A percentile compares a stretch with the other conserved stretches of the same genome.
Evolutionary conservation across 1,140 invertebrate genomes (phyloP).

Genomic region (Anoplolepis gracilipes): DNA sequence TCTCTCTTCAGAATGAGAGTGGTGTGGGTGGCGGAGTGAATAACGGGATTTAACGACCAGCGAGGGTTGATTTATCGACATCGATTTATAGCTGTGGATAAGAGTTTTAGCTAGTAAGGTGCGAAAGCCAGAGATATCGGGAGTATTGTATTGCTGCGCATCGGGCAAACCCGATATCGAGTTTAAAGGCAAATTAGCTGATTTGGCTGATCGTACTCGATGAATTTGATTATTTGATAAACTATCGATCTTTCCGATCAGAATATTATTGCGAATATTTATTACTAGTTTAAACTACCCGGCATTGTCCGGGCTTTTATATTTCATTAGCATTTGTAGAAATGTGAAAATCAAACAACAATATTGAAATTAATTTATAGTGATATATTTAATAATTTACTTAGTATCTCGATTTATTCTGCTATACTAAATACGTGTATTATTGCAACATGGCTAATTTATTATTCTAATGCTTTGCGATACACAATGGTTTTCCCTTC

Average conservation of each 20-base stretch:
- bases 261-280: neutral
- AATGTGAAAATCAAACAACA: too few relatives aligned
- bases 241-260: neutral
- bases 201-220: neutral
- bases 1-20: neutral
- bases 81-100: slow-evolving; percentile 64
- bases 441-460: too few relatives aligned
- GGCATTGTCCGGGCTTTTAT: too few relatives aligned
- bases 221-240: neutral
- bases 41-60: slow-evolving; percentile 72
- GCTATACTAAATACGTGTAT: too few relatives aligned
- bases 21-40: slow-evolving; percentile 64
- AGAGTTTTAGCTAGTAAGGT: neutral
- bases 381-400: too few relatives aligned
- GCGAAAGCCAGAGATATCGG: neutral
- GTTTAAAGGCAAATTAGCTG: slow-evolving; percentile 3
- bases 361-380: too few relatives aligned
- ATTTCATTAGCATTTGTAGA: too few relatives aligned
- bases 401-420: too few relatives aligned
- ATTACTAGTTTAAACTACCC: too few relatives aligned
- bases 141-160: neutral
- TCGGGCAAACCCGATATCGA: neutral
- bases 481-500: too few relatives aligned
- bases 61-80: slow-evolving; percentile 68
- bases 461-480: too few relatives aligned